A percentile compares a stretch with the other conserved stretches of the same genome.
Conservation (phyloP, 2,113 vertebrate genomes). For the Onychorhynchus coronatus region DNA sequence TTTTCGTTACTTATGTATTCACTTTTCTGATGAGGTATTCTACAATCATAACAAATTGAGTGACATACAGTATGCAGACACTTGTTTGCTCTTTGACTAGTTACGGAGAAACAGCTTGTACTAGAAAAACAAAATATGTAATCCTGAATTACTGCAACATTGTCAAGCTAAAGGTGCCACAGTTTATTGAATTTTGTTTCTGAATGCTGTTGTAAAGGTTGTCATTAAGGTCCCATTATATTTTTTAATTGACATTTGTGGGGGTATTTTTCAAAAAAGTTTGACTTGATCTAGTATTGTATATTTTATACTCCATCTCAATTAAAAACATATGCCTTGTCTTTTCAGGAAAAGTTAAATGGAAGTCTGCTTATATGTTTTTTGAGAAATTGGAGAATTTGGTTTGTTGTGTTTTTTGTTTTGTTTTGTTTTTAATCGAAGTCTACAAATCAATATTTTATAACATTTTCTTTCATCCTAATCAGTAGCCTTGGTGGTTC, state of each 20-base stretch:
- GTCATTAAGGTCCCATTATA: not conserved
- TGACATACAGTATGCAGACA: not conserved
- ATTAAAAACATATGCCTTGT: not conserved
- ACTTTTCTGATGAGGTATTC: slow-evolving; percentile 42
- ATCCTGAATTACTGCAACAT: not conserved
- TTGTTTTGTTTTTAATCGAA: not conserved
- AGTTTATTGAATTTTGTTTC: not conserved
- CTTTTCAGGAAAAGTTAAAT: not conserved
- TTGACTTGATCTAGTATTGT: not conserved
- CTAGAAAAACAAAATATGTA: slow-evolving; percentile 3
- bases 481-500: not conserved
- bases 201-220: not conserved
- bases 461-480: not conserved
- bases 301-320: not conserved
- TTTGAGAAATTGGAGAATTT: not conserved
- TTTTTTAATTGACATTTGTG: not conserved
- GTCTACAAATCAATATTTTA: not conserved
- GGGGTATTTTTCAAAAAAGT: not conserved
- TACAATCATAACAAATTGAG: slow-evolving; percentile 19
- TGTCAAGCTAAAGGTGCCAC: not conserved
- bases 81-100: slow-evolving; percentile 42
- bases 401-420: not conserved
- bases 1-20: slow-evolving; percentile 33
- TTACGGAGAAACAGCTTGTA: slow-evolving; percentile 18
- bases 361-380: not conserved